These are phyloP conservation scores for Dexiosoma caninum DNA, from an alignment of 2,888 invertebrate genomes.

Conservation along the genomic window DNA sequence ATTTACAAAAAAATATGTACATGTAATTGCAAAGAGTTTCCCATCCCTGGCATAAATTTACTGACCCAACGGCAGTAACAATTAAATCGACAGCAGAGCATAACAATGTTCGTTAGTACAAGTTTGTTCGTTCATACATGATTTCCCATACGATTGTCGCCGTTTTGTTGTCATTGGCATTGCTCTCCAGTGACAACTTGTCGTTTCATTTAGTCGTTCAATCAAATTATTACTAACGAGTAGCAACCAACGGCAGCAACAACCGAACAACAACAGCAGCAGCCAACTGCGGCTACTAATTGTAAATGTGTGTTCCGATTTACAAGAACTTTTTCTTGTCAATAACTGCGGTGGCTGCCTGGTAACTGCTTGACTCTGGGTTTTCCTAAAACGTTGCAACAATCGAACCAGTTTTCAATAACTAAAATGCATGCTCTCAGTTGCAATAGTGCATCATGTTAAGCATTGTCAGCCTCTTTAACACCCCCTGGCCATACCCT, in stretches of 20 bases:
- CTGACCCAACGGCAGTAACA: neutral
- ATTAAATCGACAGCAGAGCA: slow-evolving; percentile 11
- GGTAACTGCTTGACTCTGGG: neutral
- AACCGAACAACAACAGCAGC: slow-evolving; percentile 14
- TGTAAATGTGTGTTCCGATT: neutral
- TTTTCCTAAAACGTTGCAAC: neutral
- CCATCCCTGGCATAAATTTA: neutral
- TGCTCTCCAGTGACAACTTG: slow-evolving; percentile 65
- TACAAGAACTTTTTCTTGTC: slow-evolving; percentile 2
- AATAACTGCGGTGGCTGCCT: slow-evolving; percentile 8
- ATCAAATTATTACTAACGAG: slow-evolving; percentile 45
- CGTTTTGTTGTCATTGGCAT: slow-evolving; percentile 58
- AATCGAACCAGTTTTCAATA: slow-evolving; percentile 45
- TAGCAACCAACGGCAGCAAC: neutral
- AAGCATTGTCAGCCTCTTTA: neutral
- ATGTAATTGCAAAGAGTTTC: no score
- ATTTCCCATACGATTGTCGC: slow-evolving; percentile 46
- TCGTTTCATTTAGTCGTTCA: slow-evolving; percentile 64
- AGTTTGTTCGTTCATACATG: neutral
- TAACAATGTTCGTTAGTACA: slow-evolving; percentile 25
- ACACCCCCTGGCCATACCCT: neutral
- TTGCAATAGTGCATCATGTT: slow-evolving; percentile 24
- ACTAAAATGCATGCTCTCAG: slow-evolving; percentile 7
- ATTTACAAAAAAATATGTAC: no score
- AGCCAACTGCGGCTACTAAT: slow-evolving; percentile 9